phyloP scores from a whole-genome alignment of 2,797 vertebrate genomes.

The Molossus molossus region DNA sequence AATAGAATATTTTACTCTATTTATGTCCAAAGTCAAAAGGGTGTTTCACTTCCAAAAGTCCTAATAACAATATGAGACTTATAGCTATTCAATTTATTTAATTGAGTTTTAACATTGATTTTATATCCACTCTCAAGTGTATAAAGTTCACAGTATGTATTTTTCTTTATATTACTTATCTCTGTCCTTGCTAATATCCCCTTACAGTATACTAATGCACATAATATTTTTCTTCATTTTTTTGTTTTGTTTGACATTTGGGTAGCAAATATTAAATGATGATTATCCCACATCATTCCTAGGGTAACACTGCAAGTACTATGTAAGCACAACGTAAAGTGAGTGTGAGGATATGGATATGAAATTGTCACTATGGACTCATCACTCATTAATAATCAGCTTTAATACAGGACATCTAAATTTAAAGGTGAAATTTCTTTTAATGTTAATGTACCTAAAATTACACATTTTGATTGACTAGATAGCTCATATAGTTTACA shows the following conservation, averaged over 20 bases:
- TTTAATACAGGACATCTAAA: neutral
- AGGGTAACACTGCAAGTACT: neutral
- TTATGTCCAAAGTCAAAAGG: slow-evolving; percentile 3
- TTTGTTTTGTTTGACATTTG: neutral
- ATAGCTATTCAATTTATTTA: slow-evolving; percentile 24
- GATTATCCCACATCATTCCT: neutral
- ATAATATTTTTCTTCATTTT: neutral
- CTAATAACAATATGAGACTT: neutral
- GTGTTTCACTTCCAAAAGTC: slow-evolving; percentile 10
- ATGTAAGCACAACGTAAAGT: neutral
- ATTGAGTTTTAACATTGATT: neutral
- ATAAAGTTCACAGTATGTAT: neutral
- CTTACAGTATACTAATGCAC: neutral
- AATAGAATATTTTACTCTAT: neutral
- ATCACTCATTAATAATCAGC: neutral
- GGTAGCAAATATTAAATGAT: neutral
- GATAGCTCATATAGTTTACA: neutral
- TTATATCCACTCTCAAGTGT: neutral
- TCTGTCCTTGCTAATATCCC: neutral
- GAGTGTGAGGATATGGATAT: neutral
- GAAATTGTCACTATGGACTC: neutral
- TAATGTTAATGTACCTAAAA: slow-evolving; percentile 2
- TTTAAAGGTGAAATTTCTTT: neutral
- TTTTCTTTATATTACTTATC: neutral
- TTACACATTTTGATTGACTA: neutral